These are phyloP conservation scores for Montipora efflorescens DNA, from an alignment of 64 coral and sea anemone species.

Conservation along the genomic window DNA sequence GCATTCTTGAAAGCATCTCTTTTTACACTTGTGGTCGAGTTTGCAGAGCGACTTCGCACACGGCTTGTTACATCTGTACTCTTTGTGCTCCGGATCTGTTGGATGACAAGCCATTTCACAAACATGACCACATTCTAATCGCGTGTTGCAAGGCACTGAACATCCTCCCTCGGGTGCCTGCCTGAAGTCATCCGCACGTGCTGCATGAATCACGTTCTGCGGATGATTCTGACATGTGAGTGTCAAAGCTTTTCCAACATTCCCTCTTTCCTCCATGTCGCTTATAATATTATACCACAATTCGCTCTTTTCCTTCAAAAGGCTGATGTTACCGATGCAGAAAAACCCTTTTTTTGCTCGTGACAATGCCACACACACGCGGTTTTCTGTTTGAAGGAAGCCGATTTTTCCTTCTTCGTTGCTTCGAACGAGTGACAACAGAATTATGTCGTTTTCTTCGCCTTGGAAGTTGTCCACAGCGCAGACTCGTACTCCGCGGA, in stretches of 20 bases:
- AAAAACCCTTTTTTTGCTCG: slow-evolving; percentile 91
- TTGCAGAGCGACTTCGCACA: no score
- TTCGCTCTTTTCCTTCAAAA: slow-evolving; percentile 70
- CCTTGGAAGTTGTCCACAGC: slow-evolving; percentile 89
- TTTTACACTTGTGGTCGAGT: no score
- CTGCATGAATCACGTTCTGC: slow-evolving; percentile 41
- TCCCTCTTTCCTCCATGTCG: slow-evolving; percentile 54
- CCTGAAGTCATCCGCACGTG: slow-evolving; percentile 58
- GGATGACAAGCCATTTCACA: slow-evolving; percentile 23
- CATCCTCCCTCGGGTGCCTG: slow-evolving; percentile 77
- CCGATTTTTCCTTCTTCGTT: slow-evolving; percentile 95
- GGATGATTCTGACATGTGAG: slow-evolving; percentile 78
- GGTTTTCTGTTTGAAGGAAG: slow-evolving; percentile 72
- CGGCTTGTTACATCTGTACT: no score
- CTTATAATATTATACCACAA: slow-evolving; percentile 67
- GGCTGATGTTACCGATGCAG: slow-evolving; percentile 85
- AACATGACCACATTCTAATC: slow-evolving; percentile 72
- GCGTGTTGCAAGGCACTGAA: slow-evolving; percentile 48
- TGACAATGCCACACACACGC: slow-evolving; percentile 58
- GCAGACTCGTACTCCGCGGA: slow-evolving; percentile 73
- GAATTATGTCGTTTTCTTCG: slow-evolving; percentile 95
- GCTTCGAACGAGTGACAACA: slow-evolving; percentile 95
- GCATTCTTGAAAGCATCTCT: no score
- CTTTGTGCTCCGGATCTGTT: no score
- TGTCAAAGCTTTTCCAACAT: slow-evolving; percentile 28